A percentile compares a stretch with the other conserved stretches of the same genome.
Evolutionary conservation across 2,888 invertebrate genomes (phyloP).

Genomic region (Drosophila demipolita): DNA sequence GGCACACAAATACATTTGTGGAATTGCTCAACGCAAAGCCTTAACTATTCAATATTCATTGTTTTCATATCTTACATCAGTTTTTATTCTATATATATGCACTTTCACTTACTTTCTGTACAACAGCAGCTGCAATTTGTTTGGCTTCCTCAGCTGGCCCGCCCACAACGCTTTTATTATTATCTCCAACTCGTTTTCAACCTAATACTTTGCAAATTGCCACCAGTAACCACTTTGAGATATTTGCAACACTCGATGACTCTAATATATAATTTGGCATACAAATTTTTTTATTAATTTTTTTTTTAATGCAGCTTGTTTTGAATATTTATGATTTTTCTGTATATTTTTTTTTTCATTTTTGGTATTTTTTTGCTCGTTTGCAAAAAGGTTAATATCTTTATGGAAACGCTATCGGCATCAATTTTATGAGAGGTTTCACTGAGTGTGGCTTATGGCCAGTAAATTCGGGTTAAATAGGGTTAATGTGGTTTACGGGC

Average conservation of each 20-base stretch:
- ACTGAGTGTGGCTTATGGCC: constrained; percentile 46
- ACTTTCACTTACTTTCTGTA: constrained; percentile 15
- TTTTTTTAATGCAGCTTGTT: constrained; percentile 24
- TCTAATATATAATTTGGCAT: constrained; percentile 62
- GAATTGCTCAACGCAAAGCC: background rate
- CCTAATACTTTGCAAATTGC: constrained; percentile 49
- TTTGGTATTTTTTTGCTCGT: constrained; percentile 14
- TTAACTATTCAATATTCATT: background rate
- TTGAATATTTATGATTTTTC: constrained; percentile 13
- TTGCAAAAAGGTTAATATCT: constrained; percentile 70
- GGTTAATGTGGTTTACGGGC: constrained; percentile 58
- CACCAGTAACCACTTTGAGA: constrained; percentile 58
- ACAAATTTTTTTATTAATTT: constrained; percentile 15
- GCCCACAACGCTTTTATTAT: constrained; percentile 40
- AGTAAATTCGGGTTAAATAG: constrained; percentile 62
- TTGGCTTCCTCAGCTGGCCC: constrained; percentile 7
- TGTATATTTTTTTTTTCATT: background rate
- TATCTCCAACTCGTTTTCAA: constrained; percentile 35
- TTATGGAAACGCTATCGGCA: constrained; percentile 44
- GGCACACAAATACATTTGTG: constrained; percentile 4
- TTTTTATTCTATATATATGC: background rate
- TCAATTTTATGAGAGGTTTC: constrained; percentile 44
- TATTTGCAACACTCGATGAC: constrained; percentile 54
- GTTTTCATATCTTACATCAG: background rate
- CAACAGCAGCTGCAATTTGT: background rate